A percentile compares a stretch with the other conserved stretches of the same genome.
These are phyloP conservation scores for Lamproptera curius DNA, from an alignment of 2,888 invertebrate genomes.

Conservation along the genomic window DNA sequence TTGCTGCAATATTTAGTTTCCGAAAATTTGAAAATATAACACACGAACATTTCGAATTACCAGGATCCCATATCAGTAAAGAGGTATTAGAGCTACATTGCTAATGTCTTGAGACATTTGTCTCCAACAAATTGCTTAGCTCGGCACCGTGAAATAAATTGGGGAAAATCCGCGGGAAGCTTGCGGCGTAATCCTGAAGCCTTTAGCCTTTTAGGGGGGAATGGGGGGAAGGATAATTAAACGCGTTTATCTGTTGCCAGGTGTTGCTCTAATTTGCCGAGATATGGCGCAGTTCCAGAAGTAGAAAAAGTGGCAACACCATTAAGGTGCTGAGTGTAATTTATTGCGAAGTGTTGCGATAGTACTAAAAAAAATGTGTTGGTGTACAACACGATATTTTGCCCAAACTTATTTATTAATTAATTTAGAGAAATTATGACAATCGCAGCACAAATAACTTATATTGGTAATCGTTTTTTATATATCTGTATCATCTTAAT, in stretches of 20 bases:
- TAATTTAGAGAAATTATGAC: too few species aligned
- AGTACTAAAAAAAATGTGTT: too few species aligned
- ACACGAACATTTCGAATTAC: too few species aligned
- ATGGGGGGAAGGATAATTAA: constrained; percentile 11
- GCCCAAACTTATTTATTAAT: too few species aligned
- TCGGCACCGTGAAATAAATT: constrained; percentile 4
- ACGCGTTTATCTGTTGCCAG: constrained; percentile 66
- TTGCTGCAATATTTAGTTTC: too few species aligned
- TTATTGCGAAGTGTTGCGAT: not conserved
- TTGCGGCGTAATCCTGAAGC: constrained; percentile 1
- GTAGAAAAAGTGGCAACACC: constrained; percentile 6
- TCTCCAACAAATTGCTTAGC: not conserved
- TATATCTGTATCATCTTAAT: too few species aligned
- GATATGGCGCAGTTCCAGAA: constrained; percentile 40
- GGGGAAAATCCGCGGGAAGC: constrained; percentile 7
- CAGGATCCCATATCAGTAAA: too few species aligned
- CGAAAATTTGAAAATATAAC: too few species aligned
- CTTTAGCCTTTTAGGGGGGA: constrained; percentile 1
- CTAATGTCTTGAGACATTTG: not conserved
- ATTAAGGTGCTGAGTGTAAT: not conserved
- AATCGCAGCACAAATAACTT: too few species aligned
- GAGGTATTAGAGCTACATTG: too few species aligned
- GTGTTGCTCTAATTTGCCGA: constrained; percentile 45
- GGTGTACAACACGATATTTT: too few species aligned
- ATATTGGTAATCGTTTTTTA: too few species aligned